Conservation (phyloP, 2,797 vertebrate genomes). For the Craterocephalus amniculus region DNA sequence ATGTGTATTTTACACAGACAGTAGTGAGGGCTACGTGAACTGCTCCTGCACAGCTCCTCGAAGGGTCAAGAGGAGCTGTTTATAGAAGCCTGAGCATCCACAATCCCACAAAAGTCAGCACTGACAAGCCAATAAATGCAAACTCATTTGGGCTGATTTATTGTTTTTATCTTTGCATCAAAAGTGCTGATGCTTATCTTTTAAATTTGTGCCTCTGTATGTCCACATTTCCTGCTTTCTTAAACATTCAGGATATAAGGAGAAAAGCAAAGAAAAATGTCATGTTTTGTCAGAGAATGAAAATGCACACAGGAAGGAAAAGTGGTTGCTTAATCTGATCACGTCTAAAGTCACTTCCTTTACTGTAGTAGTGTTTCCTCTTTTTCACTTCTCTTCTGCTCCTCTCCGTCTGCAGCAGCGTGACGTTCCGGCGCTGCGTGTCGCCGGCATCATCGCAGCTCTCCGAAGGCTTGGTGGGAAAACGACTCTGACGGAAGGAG, state of each 20-base stretch:
- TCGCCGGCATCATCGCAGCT: constrained; percentile 57
- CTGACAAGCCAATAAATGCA: not conserved
- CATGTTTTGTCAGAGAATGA: not conserved
- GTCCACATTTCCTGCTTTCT: not conserved
- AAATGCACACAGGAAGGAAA: not conserved
- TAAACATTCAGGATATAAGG: not conserved
- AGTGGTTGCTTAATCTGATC: not conserved
- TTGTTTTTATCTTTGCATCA: not conserved
- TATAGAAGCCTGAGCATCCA: constrained; percentile 29
- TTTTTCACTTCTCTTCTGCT: constrained; percentile 46
- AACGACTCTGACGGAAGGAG: constrained; percentile 41
- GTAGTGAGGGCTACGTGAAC: not conserved
- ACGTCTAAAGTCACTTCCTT: constrained; percentile 49
- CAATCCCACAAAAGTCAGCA: constrained; percentile 17
- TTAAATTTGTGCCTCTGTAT: not conserved
- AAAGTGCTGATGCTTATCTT: constrained; percentile 1
- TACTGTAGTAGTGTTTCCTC: constrained; percentile 47
- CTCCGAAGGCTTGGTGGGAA: constrained; percentile 63
- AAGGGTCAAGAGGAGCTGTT: constrained; percentile 46
- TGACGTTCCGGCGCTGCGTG: constrained; percentile 27
- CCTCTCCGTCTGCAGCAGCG: constrained; percentile 35
- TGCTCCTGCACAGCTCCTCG: constrained; percentile 23
- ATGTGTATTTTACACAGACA: constrained; percentile 2
- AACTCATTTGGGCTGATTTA: not conserved
- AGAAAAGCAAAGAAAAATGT: not conserved